These are phyloP conservation scores for Calameuta filiformis DNA, from an alignment of 2,888 invertebrate genomes.

Conservation along the genomic window DNA sequence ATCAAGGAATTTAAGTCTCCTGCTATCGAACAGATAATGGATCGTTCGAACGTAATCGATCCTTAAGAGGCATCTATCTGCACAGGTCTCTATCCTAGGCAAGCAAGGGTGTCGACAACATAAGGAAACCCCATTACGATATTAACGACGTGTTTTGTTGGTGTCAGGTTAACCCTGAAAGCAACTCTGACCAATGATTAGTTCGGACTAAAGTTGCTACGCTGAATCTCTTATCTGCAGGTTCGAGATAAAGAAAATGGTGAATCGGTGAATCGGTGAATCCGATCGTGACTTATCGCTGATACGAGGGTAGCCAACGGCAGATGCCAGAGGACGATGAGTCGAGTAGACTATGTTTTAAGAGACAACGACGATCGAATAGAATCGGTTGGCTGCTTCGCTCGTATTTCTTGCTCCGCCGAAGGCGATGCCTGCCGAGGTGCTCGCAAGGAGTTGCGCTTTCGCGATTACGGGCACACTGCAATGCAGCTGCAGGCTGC, in stretches of 20 bases:
- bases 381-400: conserved; percentile 20
- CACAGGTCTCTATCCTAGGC: no score
- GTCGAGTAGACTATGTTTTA: neutral
- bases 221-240: neutral
- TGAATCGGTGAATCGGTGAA: neutral
- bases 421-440: neutral
- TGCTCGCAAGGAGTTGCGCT: neutral
- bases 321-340: neutral
- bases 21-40: neutral
- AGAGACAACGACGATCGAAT: conserved; percentile 10
- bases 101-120: neutral
- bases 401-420: conserved; percentile 23
- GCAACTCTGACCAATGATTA: neutral
- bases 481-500: conserved; percentile 59
- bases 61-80: neutral
- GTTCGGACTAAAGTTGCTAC: neutral
- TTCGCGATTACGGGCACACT: conserved; percentile 37
- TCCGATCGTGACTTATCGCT: neutral
- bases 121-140: neutral
- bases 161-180: neutral
- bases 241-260: neutral
- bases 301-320: neutral
- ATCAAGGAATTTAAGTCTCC: neutral
- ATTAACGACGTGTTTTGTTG: neutral
- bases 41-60: neutral